Percentiles rank a stretch among this genome's conserved stretches.
phyloP scores from a whole-genome alignment of 2,113 vertebrate genomes.

The Oceanodroma tethys region DNA sequence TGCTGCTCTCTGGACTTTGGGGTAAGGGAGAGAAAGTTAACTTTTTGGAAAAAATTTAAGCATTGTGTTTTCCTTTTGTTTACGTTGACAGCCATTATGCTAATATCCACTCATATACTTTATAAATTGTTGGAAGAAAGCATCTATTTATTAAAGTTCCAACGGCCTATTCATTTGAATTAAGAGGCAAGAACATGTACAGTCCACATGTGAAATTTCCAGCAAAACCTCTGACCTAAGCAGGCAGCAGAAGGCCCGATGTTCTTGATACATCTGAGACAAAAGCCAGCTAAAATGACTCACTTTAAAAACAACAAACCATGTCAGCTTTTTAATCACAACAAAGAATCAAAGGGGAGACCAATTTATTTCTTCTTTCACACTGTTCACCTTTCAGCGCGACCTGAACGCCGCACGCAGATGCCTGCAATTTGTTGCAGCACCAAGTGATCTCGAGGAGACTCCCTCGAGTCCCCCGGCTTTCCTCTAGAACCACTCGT shows the following conservation, averaged over 20 bases:
- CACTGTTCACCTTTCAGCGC: not conserved
- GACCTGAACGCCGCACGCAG: not conserved
- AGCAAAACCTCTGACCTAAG: slow-evolving; percentile 9
- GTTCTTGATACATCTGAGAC: not conserved
- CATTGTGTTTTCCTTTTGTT: not conserved
- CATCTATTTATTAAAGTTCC: not conserved
- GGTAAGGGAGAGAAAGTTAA: not conserved
- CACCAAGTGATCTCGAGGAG: not conserved
- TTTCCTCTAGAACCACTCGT: not conserved
- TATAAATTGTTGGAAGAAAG: not conserved
- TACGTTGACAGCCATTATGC: not conserved
- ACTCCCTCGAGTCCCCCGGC: not conserved
- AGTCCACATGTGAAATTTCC: not conserved
- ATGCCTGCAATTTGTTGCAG: slow-evolving; percentile 43
- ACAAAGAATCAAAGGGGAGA: slow-evolving; percentile 16
- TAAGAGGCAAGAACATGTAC: not conserved
- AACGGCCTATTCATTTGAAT: not conserved
- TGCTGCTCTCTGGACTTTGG: not conserved
- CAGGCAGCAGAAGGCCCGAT: not conserved
- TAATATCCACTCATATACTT: not conserved
- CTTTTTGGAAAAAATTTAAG: not conserved
- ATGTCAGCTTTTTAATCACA: slow-evolving; percentile 16
- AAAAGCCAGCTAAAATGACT: slow-evolving; percentile 3
- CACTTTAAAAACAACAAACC: slow-evolving; percentile 20
- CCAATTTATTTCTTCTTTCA: slow-evolving; percentile 15